A percentile compares a stretch with the other conserved stretches of the same genome.
Evolutionary conservation across 1,140 invertebrate genomes (phyloP).

Genomic region (Palaemon carinicauda): DNA sequence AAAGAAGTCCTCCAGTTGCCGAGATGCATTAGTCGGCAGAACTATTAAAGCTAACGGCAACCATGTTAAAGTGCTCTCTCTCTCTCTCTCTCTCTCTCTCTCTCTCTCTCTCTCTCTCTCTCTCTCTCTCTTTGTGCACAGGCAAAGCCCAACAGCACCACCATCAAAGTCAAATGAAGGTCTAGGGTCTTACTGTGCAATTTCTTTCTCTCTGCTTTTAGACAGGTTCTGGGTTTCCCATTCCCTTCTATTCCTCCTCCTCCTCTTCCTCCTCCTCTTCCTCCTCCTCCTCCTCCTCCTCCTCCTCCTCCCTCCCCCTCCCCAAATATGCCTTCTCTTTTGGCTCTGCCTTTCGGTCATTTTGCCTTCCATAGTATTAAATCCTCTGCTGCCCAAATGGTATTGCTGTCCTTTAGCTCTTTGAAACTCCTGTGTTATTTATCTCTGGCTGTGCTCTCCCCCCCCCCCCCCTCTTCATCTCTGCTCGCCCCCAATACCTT

Average conservation of each 20-base stretch:
- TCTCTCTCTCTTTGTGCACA: not conserved
- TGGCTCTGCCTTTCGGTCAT: too few relatives aligned
- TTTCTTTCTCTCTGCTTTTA: constrained; percentile 12
- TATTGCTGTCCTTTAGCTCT: too few relatives aligned
- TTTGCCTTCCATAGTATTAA: too few relatives aligned
- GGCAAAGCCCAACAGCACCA: not conserved
- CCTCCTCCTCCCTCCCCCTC: not conserved
- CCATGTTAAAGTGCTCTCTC: not conserved
- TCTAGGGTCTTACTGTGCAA: constrained; percentile 1
- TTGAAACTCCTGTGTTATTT: too few relatives aligned
- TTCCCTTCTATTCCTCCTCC: not conserved
- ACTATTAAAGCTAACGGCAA: not conserved
- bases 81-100: too few relatives aligned
- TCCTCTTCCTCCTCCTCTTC: not conserved
- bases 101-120: too few relatives aligned
- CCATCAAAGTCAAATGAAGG: constrained; percentile 12
- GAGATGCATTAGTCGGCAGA: constrained; percentile 6
- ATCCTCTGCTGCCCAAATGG: too few relatives aligned
- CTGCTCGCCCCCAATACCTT: too few relatives aligned
- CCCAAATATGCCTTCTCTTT: too few relatives aligned
- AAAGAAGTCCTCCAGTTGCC: not conserved
- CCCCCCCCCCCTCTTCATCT: too few relatives aligned
- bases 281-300: not conserved
- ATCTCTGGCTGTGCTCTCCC: too few relatives aligned
- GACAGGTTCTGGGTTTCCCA: not conserved